Conservation (phyloP, 30 jellyfish, hydroid and myxozoan species). For the Phacellophora camtschatica region DNA sequence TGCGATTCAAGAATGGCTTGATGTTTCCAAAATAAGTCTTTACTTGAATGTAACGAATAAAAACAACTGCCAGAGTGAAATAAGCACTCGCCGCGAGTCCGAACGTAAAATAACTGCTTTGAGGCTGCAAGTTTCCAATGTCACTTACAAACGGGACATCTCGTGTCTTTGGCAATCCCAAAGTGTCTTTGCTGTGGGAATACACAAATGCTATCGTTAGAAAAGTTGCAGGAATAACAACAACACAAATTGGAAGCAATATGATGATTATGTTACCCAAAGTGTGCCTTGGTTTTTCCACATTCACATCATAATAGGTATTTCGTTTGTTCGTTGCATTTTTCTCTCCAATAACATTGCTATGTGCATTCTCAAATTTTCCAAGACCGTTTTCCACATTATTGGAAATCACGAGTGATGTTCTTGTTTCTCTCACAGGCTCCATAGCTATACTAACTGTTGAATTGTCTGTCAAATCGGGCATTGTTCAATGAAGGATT, state of each 20-base stretch:
- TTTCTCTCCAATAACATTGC: not conserved
- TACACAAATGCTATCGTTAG: slow-evolving; percentile 30
- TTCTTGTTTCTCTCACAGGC: not conserved
- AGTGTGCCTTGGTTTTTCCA: not conserved
- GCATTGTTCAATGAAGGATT: too few relatives aligned
- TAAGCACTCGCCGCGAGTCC: slow-evolving; percentile 74
- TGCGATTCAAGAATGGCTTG: slow-evolving; percentile 9
- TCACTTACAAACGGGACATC: slow-evolving; percentile 81
- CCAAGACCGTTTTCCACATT: not conserved
- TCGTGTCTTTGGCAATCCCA: slow-evolving; percentile 25
- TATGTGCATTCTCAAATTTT: not conserved
- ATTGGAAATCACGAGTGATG: not conserved
- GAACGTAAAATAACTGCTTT: slow-evolving; percentile 67
- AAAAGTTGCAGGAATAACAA: slow-evolving; percentile 4
- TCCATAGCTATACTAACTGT: not conserved
- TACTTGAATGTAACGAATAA: slow-evolving; percentile 73
- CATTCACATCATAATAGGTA: not conserved
- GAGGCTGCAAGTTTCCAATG: slow-evolving; percentile 75
- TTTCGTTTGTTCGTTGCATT: not conserved
- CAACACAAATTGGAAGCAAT: slow-evolving; percentile 23
- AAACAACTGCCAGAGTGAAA: slow-evolving; percentile 45
- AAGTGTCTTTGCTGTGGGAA: slow-evolving; percentile 5
- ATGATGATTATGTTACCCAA: slow-evolving; percentile 23
- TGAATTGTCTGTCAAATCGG: too few relatives aligned
- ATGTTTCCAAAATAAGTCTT: not conserved